Percentiles rank a stretch among this genome's conserved stretches.
phyloP scores from a whole-genome alignment of 2,888 invertebrate species.

The Andrena marginata region DNA sequence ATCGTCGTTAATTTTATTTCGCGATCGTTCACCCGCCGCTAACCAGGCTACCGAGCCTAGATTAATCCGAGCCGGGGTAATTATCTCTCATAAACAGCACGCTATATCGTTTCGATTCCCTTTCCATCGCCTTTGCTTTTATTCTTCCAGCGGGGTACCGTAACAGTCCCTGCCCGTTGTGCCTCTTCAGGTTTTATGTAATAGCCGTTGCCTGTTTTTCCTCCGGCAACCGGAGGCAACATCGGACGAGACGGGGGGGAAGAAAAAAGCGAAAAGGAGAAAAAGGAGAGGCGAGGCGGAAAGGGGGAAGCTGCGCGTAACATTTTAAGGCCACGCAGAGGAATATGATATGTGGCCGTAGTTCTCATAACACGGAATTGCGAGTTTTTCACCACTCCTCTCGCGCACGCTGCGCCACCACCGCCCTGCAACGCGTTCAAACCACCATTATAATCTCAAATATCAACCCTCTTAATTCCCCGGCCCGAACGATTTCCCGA shows the following conservation, averaged over 20 bases:
- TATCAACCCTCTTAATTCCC: no score
- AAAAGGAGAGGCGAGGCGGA: not conserved
- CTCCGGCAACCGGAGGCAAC: constrained; percentile 40
- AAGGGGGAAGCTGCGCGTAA: constrained; percentile 39
- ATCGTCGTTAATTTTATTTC: no score
- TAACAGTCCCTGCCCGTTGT: constrained; percentile 56
- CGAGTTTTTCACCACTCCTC: constrained; percentile 10
- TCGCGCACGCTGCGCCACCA: no score
- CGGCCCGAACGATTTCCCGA: constrained; percentile 2
- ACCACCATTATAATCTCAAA: no score
- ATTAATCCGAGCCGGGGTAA: constrained; percentile 11
- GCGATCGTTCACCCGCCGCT: no score
- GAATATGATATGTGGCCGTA: constrained; percentile 39
- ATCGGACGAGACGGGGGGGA: constrained; percentile 15
- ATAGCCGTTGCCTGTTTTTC: constrained; percentile 59
- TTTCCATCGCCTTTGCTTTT: constrained; percentile 17
- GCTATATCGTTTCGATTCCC: constrained; percentile 29
- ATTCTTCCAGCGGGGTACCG: constrained; percentile 38
- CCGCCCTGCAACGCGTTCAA: no score
- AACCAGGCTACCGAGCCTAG: not conserved
- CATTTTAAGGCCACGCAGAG: constrained; percentile 52
- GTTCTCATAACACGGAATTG: constrained; percentile 34
- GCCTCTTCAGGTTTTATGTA: constrained; percentile 64
- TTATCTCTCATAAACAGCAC: constrained; percentile 30
- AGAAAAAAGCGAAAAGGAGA: constrained; percentile 1